These are phyloP conservation scores for Sphaeramia orbicularis DNA, from an alignment of 2,797 vertebrate genomes.

Conservation along the genomic window DNA sequence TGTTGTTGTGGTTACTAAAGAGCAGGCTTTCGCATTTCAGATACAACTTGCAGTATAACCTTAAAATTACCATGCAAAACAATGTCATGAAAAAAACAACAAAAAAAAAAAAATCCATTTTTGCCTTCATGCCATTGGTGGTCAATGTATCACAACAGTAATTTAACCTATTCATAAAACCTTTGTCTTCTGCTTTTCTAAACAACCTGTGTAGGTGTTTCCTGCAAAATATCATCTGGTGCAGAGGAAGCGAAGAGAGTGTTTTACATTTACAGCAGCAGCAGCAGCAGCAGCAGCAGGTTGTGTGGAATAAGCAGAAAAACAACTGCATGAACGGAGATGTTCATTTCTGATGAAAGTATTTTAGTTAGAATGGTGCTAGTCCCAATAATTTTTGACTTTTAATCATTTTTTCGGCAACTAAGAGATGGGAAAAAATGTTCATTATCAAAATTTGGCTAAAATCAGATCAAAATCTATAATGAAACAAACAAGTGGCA, in stretches of 20 bases:
- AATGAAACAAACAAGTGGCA: slow-evolving; percentile 31
- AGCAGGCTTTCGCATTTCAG: slow-evolving; percentile 9
- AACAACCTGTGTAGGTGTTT: slow-evolving; percentile 73
- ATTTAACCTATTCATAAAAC: slow-evolving; percentile 50
- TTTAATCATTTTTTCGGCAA: neutral
- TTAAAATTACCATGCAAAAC: slow-evolving; percentile 28
- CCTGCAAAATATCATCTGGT: slow-evolving; percentile 74
- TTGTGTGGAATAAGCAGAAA: slow-evolving; percentile 46
- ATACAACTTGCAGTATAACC: slow-evolving; percentile 9
- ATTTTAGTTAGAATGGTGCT: slow-evolving; percentile 1
- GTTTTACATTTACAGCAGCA: slow-evolving; percentile 62
- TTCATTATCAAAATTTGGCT: neutral
- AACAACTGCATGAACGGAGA: slow-evolving; percentile 43
- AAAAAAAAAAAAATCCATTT: slow-evolving; percentile 8
- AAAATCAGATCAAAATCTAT: slow-evolving; percentile 19
- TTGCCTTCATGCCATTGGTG: slow-evolving; percentile 5
- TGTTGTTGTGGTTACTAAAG: slow-evolving; percentile 9
- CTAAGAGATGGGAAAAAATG: neutral
- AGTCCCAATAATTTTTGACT: slow-evolving; percentile 3
- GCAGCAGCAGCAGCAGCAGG: slow-evolving; percentile 33
- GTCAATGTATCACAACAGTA: slow-evolving; percentile 43
- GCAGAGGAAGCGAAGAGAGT: slow-evolving; percentile 65
- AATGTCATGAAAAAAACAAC: neutral
- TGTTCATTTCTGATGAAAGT: slow-evolving; percentile 32
- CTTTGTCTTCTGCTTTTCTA: slow-evolving; percentile 41